These are phyloP conservation scores for Grus americana DNA, from an alignment of 2,113 vertebrate species.

Conservation along the genomic window DNA sequence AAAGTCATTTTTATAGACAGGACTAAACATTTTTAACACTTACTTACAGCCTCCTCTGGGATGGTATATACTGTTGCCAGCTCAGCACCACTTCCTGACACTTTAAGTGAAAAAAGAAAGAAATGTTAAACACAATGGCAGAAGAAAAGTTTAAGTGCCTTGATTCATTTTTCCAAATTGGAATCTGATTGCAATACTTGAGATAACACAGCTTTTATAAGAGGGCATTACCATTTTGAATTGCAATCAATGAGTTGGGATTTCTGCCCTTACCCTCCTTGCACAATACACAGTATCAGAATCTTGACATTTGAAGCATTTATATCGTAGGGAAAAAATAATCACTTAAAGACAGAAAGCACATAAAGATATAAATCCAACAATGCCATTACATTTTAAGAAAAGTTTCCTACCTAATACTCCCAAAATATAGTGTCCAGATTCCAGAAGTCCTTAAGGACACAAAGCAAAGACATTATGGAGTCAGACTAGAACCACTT, in stretches of 20 bases:
- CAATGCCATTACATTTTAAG: background rate
- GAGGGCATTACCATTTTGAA: background rate
- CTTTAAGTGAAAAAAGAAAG: conserved; percentile 20
- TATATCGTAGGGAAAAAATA: background rate
- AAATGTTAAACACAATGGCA: background rate
- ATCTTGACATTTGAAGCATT: background rate
- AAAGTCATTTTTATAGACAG: conserved; percentile 38
- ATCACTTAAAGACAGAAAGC: background rate
- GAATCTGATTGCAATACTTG: background rate
- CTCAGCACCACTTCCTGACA: conserved; percentile 39
- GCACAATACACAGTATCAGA: background rate
- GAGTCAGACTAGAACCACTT: background rate
- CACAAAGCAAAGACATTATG: background rate
- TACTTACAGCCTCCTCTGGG: conserved; percentile 48
- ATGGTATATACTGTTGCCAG: conserved; percentile 28
- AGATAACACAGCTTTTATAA: background rate
- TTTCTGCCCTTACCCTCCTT: background rate
- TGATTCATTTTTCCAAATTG: background rate
- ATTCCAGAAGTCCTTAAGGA: background rate
- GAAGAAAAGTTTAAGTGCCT: background rate
- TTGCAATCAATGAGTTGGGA: background rate
- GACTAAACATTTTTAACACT: conserved; percentile 43
- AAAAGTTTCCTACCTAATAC: background rate
- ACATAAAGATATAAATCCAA: background rate
- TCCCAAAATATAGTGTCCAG: background rate